Conservation (phyloP, 2,888 invertebrate species). For the Agriopis marginaria region DNA sequence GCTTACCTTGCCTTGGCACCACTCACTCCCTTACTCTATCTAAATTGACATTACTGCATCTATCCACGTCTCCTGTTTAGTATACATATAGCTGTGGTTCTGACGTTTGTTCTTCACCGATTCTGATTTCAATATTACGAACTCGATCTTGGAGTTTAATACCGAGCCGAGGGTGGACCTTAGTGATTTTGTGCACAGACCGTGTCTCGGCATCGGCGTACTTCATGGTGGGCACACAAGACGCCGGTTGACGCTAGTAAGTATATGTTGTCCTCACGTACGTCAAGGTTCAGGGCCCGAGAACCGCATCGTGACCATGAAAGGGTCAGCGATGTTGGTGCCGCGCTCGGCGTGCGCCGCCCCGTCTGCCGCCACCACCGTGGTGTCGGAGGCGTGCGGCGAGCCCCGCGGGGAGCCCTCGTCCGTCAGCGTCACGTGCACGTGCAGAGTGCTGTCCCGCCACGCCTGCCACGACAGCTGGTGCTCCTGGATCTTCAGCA, state of each 20-base stretch:
- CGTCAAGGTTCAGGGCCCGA: conserved; percentile 54
- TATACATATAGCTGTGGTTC: too few species aligned
- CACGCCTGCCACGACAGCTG: conserved; percentile 80
- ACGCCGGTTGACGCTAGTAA: neutral
- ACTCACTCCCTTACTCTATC: too few species aligned
- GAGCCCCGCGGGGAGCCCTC: conserved; percentile 53
- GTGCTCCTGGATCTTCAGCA: conserved; percentile 82
- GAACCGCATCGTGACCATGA: conserved; percentile 69
- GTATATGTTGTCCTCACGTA: neutral
- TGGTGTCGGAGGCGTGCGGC: conserved; percentile 54
- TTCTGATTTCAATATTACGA: too few species aligned
- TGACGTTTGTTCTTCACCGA: too few species aligned
- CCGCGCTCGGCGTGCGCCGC: conserved; percentile 53
- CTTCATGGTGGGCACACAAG: too few species aligned
- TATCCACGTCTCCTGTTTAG: too few species aligned
- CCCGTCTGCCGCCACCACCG: conserved; percentile 50
- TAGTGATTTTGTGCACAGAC: too few species aligned
- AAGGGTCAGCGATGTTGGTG: conserved; percentile 74
- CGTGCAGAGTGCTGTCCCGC: conserved; percentile 79
- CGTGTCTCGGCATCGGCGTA: too few species aligned
- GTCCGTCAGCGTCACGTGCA: conserved; percentile 71
- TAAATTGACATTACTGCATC: too few species aligned
- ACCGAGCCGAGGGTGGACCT: too few species aligned
- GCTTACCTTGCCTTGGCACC: too few species aligned
- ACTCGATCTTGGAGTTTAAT: too few species aligned